Base-by-base conservation (phyloP, 2,113 vertebrate species). In the Rhagologus leucostigma region DNA sequence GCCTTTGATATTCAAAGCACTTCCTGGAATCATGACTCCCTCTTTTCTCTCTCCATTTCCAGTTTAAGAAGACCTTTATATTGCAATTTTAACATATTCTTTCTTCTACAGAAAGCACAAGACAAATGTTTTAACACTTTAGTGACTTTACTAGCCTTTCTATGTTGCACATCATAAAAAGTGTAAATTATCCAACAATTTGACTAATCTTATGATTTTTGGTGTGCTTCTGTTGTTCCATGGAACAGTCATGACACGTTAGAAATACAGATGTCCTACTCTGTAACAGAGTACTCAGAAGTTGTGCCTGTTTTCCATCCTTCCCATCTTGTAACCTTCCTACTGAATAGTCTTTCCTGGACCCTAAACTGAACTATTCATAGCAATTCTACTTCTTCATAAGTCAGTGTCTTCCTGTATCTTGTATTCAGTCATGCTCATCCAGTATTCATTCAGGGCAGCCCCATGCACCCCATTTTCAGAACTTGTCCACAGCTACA, bases 1-100 rank as follows among this genome's bases (percentile, higher is more conserved):
- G 59, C 79, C 84, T 97, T 97, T 97, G 96, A 97, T 95, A 96
- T 96, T 97, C 90, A 97, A 96, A 97, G 92, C 80, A 80, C 71
- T 95, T 93, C 82, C 90, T 90, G 79, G 94, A 96, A 96, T 84
- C 79, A 90, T 44, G 83, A 86, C 79, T 94, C 59, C 42, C 55
- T 92, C 84, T 81, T 88, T 92, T 93, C 71, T 88, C 37, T 94
- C 75, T 80, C 85, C n/a, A 83, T 74, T 92, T 92, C 71, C 92
- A 96, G 67, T 77, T 88, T 90, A 74, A 83, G 87, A 90, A 37
- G 83, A 90, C 71, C 63, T 94, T 92, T 93, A 62, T 77, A 42
- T 77, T 86, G 71, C 90, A 94, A 93, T 95, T 95, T 91, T 85
- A 88, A 55, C 50, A 67, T 76, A 93, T 93, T 95, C 70, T 80